Evolutionary conservation across 2,888 invertebrate genomes (phyloP).

Genomic region (Notodonta dromedarius): DNA sequence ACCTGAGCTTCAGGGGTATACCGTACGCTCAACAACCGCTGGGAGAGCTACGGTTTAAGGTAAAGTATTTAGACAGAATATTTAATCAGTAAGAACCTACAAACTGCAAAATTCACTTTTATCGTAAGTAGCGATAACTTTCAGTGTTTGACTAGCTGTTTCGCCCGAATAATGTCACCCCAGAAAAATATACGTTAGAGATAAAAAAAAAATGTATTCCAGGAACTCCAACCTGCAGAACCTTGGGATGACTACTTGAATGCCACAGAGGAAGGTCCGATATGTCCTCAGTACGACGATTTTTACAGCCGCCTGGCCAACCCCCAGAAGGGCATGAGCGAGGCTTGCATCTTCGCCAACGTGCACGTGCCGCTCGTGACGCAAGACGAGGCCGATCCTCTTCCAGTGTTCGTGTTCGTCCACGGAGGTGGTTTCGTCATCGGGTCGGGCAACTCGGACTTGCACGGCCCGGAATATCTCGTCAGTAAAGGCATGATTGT

Average conservation of each 20-base stretch:
- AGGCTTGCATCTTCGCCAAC: slow-evolving; percentile 50
- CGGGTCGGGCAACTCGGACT: slow-evolving; percentile 40
- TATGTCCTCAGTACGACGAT: slow-evolving; percentile 81
- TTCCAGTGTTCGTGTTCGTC: slow-evolving; percentile 66
- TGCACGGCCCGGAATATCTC: slow-evolving; percentile 53
- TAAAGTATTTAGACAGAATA: slow-evolving; percentile 5
- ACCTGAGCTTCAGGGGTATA: slow-evolving; percentile 38
- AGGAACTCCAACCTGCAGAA: slow-evolving; percentile 40
- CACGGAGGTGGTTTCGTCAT: slow-evolving; percentile 64
- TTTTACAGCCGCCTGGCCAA: slow-evolving; percentile 37
- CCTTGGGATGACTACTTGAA: slow-evolving; percentile 75
- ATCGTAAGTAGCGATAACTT: not conserved
- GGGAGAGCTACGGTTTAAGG: slow-evolving; percentile 30
- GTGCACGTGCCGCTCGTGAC: slow-evolving; percentile 40
- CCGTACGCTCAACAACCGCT: slow-evolving; percentile 38
- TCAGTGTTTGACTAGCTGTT: too few species aligned
- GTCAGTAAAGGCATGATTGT: slow-evolving; percentile 47
- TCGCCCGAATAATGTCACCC: too few species aligned
- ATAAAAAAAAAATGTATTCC: slow-evolving; percentile 3
- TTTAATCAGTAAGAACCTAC: too few species aligned
- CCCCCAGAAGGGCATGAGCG: slow-evolving; percentile 35
- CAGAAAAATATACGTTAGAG: too few species aligned
- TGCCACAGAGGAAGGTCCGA: slow-evolving; percentile 79
- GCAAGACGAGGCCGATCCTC: slow-evolving; percentile 14
- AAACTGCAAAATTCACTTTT: not conserved